Evolutionary conservation across 2,113 vertebrate species (phyloP).

Genomic region (Podarcis raffonei): DNA sequence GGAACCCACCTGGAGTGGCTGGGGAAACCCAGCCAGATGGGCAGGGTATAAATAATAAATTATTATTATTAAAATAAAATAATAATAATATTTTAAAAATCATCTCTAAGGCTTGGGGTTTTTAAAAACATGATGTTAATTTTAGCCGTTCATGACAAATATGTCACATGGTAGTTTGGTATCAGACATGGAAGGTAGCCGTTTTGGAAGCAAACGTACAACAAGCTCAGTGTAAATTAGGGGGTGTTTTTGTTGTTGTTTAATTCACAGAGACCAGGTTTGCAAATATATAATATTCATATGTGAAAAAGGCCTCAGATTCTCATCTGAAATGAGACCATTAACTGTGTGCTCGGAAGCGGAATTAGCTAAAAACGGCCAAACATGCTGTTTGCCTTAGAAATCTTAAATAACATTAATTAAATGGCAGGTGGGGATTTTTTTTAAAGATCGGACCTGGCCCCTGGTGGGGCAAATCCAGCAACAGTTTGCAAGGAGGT

Average conservation of each 20-base stretch:
- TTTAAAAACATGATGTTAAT: too few relatives aligned
- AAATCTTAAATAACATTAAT: background rate
- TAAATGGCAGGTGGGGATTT: background rate
- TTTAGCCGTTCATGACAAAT: too few relatives aligned
- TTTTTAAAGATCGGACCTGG: background rate
- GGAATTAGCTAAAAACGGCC: background rate
- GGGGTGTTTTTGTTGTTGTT: background rate
- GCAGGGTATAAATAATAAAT: too few relatives aligned
- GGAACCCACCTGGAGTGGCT: too few relatives aligned
- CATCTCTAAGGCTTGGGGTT: too few relatives aligned
- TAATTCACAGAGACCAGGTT: background rate
- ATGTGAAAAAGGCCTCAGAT: background rate
- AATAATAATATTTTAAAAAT: too few relatives aligned
- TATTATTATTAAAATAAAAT: too few relatives aligned
- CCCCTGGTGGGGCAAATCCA: background rate
- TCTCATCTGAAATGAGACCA: background rate
- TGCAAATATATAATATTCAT: background rate
- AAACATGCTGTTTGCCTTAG: background rate
- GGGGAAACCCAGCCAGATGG: too few relatives aligned
- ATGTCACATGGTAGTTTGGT: background rate
- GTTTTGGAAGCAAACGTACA: background rate
- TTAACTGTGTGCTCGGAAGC: background rate
- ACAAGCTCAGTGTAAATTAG: background rate
- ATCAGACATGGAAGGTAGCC: background rate
- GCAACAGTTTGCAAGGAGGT: background rate